Percentiles rank a stretch among this genome's conserved stretches.
Conservation (phyloP, 2,797 vertebrate species). For the Sebastes variabilis region DNA sequence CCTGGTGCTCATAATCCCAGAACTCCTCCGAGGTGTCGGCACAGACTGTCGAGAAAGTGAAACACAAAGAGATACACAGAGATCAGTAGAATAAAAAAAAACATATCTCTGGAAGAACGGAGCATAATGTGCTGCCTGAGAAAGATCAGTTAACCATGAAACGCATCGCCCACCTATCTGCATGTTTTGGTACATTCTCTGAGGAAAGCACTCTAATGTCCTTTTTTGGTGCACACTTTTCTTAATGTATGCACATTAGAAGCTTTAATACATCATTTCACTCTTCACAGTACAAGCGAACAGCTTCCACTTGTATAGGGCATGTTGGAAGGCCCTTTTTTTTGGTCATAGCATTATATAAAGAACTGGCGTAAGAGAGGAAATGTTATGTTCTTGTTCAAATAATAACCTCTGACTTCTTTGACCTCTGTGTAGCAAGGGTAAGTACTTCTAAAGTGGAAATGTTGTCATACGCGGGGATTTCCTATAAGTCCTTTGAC, state of each 20-base stretch:
- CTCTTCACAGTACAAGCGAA: neutral
- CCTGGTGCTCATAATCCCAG: conserved; percentile 88
- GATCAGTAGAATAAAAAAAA: neutral
- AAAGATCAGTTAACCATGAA: neutral
- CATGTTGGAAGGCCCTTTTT: neutral
- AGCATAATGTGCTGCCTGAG: neutral
- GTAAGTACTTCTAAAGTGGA: neutral
- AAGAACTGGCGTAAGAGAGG: neutral
- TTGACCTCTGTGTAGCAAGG: too few relatives aligned
- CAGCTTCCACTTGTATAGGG: neutral
- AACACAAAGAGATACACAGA: neutral
- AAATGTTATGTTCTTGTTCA: neutral
- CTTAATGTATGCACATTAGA: neutral
- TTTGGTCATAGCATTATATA: neutral
- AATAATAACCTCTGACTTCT: neutral
- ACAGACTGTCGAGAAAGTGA: conserved; percentile 14
- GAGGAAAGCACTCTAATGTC: neutral
- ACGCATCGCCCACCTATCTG: neutral
- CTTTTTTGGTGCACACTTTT: neutral
- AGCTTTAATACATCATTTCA: neutral
- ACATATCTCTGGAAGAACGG: neutral
- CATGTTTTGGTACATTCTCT: neutral
- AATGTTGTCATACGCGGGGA: neutral
- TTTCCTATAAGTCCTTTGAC: conserved; percentile 1
- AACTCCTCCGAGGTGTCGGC: conserved; percentile 64